Percentiles rank a stretch among this genome's conserved stretches.
phyloP scores from a whole-genome alignment of 2,113 vertebrate genomes.

The Laticauda laticaudata region DNA sequence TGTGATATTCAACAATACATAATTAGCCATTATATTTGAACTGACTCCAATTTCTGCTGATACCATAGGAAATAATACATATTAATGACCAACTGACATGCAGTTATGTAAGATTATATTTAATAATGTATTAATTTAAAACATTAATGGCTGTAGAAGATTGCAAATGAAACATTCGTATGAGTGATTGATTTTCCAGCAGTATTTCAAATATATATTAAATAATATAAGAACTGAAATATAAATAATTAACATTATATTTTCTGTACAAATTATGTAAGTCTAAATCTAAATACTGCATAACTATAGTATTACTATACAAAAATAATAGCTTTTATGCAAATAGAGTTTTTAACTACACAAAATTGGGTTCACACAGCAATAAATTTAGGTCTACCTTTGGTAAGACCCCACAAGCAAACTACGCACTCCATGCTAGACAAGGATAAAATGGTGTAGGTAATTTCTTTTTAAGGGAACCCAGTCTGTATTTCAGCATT shows the following conservation, averaged over 20 bases:
- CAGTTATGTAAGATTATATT: not conserved
- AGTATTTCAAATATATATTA: conserved; percentile 20
- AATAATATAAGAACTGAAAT: conserved; percentile 24
- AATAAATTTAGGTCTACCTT: not conserved
- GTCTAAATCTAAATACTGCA: not conserved
- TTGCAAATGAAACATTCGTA: conserved; percentile 17
- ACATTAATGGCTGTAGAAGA: conserved; percentile 10
- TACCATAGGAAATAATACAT: not conserved
- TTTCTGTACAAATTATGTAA: conserved; percentile 22
- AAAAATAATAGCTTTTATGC: not conserved
- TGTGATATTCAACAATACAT: not conserved
- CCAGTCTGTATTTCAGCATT: not conserved
- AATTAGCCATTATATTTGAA: not conserved
- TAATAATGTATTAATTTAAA: not conserved
- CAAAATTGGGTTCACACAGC: not conserved
- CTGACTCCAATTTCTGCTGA: not conserved
- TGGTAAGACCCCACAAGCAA: not conserved
- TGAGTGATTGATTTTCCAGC: conserved; percentile 27
- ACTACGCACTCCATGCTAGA: not conserved
- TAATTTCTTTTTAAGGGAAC: not conserved
- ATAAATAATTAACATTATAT: conserved; percentile 32
- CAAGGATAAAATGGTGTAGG: not conserved
- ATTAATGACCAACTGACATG: not conserved
- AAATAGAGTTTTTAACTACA: conserved; percentile 1
- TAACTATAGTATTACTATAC: conserved; percentile 4